Percentiles rank a stretch among this genome's conserved stretches.
Conservation (phyloP, 1,140 invertebrate genomes). For the Drosophila saltans region DNA sequence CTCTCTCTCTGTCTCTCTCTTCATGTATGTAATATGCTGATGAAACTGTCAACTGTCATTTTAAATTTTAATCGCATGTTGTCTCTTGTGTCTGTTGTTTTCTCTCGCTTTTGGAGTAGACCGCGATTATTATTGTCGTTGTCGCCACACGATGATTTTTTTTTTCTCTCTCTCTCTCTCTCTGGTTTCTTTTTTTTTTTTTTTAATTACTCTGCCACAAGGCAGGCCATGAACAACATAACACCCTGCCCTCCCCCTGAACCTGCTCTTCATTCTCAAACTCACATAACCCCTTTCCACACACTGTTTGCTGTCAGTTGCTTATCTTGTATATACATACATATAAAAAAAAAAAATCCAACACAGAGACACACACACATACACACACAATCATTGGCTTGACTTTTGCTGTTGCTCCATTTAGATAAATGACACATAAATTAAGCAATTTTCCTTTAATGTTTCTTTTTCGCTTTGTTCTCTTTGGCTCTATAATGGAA, state of each 20-base stretch:
- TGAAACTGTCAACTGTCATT: slow-evolving; percentile 65
- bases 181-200: not conserved
- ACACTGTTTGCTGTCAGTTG: slow-evolving; percentile 35
- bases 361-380: slow-evolving; percentile 29
- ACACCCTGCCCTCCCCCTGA: not conserved
- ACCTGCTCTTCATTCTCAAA: not conserved
- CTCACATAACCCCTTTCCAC: not conserved
- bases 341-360: slow-evolving; percentile 39
- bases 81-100: slow-evolving; percentile 3
- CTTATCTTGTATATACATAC: slow-evolving; percentile 40
- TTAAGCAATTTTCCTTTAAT: slow-evolving; percentile 80
- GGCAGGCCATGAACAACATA: not conserved
- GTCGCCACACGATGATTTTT: slow-evolving; percentile 10
- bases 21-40: slow-evolving; percentile 47
- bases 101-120: slow-evolving; percentile 14
- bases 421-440: slow-evolving; percentile 80
- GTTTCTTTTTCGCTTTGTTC: slow-evolving; percentile 11
- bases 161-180: slow-evolving; percentile 15
- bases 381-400: slow-evolving; percentile 46
- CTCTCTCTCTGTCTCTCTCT: slow-evolving; percentile 7
- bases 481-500: slow-evolving; percentile 43
- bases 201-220: slow-evolving; percentile 17
- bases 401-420: slow-evolving; percentile 61
- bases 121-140: slow-evolving; percentile 24
- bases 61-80: slow-evolving; percentile 63